Base-by-base conservation (phyloP, 2,113 vertebrate species). In the Prionailurus bengalensis region DNA sequence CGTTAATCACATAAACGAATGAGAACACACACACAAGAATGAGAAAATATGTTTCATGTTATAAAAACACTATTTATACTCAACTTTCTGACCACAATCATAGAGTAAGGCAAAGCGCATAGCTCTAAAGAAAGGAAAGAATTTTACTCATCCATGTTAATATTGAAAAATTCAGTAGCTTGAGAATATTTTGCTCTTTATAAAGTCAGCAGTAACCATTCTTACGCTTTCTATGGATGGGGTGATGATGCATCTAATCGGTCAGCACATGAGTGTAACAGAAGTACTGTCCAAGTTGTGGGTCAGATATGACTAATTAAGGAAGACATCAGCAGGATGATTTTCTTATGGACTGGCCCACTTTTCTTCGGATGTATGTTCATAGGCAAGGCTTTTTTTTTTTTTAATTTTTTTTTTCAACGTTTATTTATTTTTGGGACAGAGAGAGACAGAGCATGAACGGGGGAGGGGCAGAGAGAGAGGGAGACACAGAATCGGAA, bases 121-220 rank as follows among this genome's bases (percentile, higher is more conserved):
- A 74, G 66, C 23, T 80, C 80, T 55, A 84, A 93, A 96, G 42
- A 39, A 94, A 31, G 17, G 16, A 82, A 92, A 83, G 17, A 68
- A 58, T 36, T 55, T 83, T 83, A 70, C 12, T 70, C 33, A 84
- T 55, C 78, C 45, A 33, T 65, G 91, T 97, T 92, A 70, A 71
- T 83, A 70, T 45, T 82, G 48, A n/a, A 94, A 84, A 45, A 73
- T 58, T 74, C 42, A 79, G 55, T 83, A 53, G 70, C 0, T 9
- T 71, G 61, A 84, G 85, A 96, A 83, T n/a, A 51, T 90, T 53
- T 93, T 89, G 10, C 36, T 96, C n/a, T 2, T 76, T 68, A 48
- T 68, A 82, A 65, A 65, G 45, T 16, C 33, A 76, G 48, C 27
- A 8, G 55, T 70, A 31, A 39, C 53, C 45, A 53, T 70, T 39